A percentile compares a stretch with the other conserved stretches of the same genome.
Conservation (phyloP, 2,113 vertebrate species). For the Lucifuga dentata region DNA sequence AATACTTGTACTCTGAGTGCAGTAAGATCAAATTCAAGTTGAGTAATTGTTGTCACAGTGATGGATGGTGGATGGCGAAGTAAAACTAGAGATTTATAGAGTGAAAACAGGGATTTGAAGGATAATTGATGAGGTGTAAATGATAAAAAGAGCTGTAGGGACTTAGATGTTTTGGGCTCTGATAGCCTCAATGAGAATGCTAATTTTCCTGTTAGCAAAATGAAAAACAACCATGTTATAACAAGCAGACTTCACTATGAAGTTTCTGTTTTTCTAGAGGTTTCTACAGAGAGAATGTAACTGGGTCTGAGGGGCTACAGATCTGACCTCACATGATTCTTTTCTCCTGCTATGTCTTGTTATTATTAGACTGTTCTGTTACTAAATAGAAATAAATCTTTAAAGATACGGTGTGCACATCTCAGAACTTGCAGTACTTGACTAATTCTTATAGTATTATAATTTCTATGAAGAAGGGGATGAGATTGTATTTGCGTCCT, state of each 20-base stretch:
- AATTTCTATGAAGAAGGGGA: too few species aligned
- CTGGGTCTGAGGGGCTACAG: slow-evolving; percentile 12
- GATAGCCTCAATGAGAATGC: slow-evolving; percentile 61
- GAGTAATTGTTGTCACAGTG: slow-evolving; percentile 55
- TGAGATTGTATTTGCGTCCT: too few species aligned
- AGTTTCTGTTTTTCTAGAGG: slow-evolving; percentile 9
- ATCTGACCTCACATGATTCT: slow-evolving; percentile 7
- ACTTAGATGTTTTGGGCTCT: slow-evolving; percentile 74
- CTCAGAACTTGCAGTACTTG: too few species aligned
- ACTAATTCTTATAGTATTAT: too few species aligned
- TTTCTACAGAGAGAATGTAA: not conserved
- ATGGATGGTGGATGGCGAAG: slow-evolving; percentile 54
- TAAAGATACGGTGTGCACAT: too few species aligned
- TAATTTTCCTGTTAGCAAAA: slow-evolving; percentile 52
- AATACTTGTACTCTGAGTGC: slow-evolving; percentile 26
- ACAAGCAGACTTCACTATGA: not conserved
- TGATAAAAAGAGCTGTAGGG: slow-evolving; percentile 59
- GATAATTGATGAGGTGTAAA: slow-evolving; percentile 74
- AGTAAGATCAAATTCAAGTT: slow-evolving; percentile 39
- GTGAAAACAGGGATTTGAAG: slow-evolving; percentile 62
- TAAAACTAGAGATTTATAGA: slow-evolving; percentile 47
- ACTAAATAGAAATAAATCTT: too few species aligned
- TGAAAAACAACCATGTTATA: slow-evolving; percentile 34
- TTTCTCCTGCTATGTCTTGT: too few species aligned
- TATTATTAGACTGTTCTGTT: too few species aligned